Evolutionary conservation across 2,113 vertebrate species (phyloP).

Genomic region (Willisornis vidua): DNA sequence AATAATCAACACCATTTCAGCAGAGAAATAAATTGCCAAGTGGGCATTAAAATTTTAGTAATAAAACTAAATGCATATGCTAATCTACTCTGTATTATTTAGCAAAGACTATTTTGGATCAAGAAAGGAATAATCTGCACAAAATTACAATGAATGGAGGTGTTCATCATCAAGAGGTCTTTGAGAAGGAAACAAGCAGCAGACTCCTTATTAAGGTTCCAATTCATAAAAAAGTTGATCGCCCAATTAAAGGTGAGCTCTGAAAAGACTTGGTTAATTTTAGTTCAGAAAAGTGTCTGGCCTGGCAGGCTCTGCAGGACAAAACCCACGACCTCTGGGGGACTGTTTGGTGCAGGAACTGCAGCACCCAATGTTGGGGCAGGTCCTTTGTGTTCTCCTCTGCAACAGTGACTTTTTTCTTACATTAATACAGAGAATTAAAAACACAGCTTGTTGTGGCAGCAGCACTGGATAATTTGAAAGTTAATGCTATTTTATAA

Average conservation of each 20-base stretch:
- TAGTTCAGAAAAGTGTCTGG: constrained; percentile 4
- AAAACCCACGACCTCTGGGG: neutral
- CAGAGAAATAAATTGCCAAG: constrained; percentile 72
- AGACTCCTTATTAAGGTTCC: constrained; percentile 66
- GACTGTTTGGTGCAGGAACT: neutral
- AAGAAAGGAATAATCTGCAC: constrained; percentile 75
- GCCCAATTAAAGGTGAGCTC: constrained; percentile 61
- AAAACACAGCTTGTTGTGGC: neutral
- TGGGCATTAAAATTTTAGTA: constrained; percentile 77
- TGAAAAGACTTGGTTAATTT: constrained; percentile 41
- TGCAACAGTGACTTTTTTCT: neutral
- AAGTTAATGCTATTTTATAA: neutral
- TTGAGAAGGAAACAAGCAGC: constrained; percentile 74
- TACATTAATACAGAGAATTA: neutral
- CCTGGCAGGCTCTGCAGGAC: neutral
- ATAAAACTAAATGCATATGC: constrained; percentile 79
- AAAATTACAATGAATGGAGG: constrained; percentile 77
- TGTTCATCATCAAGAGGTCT: constrained; percentile 79
- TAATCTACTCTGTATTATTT: constrained; percentile 76
- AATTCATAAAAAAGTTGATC: constrained; percentile 58
- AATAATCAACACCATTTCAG: constrained; percentile 76
- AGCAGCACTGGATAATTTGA: neutral
- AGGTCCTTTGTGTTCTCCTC: neutral
- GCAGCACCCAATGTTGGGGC: neutral
- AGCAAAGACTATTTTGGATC: constrained; percentile 75